These are phyloP conservation scores for Pachycephala philippinensis DNA, from an alignment of 2,113 vertebrate genomes.

Conservation along the genomic window DNA sequence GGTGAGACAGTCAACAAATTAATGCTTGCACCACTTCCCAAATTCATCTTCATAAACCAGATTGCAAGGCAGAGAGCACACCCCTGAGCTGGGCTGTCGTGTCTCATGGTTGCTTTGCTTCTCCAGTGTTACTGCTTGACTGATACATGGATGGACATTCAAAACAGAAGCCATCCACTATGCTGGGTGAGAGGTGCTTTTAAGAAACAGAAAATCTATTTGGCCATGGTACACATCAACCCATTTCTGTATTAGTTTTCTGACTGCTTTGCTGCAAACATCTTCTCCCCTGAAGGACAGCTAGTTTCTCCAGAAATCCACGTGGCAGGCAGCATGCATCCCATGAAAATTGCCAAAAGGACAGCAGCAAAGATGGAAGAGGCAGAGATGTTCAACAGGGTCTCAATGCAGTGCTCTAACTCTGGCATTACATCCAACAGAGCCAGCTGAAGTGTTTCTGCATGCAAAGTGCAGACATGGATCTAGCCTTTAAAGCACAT, in stretches of 20 bases:
- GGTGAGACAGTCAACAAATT: neutral
- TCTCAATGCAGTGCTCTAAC: neutral
- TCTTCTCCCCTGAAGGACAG: neutral
- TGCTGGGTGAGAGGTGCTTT: neutral
- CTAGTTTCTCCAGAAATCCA: neutral
- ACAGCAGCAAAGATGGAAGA: neutral
- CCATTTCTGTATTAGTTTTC: neutral
- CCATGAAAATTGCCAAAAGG: neutral
- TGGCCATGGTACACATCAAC: neutral
- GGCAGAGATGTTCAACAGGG: neutral
- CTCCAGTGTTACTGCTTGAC: neutral
- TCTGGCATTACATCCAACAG: accelerated
- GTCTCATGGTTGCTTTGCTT: neutral
- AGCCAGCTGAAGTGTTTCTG: neutral
- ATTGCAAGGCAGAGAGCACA: neutral
- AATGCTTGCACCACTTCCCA: neutral
- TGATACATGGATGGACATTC: neutral
- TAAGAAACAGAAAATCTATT: neutral
- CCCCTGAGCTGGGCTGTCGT: neutral
- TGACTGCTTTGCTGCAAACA: neutral
- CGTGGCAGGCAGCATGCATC: neutral
- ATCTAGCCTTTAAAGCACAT: neutral
- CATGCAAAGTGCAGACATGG: neutral
- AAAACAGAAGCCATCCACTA: neutral
- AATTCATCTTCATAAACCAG: neutral